Evolutionary conservation across 2,113 vertebrate species (phyloP).

Genomic region (Podarcis raffonei): DNA sequence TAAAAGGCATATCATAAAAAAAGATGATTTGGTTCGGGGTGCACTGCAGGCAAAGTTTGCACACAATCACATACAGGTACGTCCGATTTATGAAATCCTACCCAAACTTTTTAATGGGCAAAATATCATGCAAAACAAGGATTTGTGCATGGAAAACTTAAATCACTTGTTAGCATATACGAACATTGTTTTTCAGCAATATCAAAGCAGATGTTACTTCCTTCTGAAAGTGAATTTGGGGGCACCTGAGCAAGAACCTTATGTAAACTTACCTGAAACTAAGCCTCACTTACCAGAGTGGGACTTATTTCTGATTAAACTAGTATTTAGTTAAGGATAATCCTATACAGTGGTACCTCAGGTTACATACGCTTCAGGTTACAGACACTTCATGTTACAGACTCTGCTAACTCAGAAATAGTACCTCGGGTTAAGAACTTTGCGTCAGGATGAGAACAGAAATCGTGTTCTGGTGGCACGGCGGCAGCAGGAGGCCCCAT

Average conservation of each 20-base stretch:
- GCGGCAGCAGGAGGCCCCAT: too few species aligned
- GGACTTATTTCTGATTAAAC: neutral
- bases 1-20: neutral
- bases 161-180: too few species aligned
- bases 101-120: neutral
- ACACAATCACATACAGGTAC: neutral
- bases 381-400: too few species aligned
- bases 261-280: neutral
- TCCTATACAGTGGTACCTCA: neutral
- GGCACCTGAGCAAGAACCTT: neutral
- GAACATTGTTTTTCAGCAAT: too few species aligned
- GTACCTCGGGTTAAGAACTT: too few species aligned
- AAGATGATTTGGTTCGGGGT: neutral
- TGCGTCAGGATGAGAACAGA: too few species aligned
- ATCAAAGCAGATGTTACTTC: too few species aligned
- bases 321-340: neutral
- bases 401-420: too few species aligned
- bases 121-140: neutral
- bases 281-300: neutral
- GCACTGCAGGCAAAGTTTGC: neutral
- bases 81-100: neutral
- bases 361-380: too few species aligned
- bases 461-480: accelerated
- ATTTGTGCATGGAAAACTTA: neutral
- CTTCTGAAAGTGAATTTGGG: neutral